phyloP scores from a whole-genome alignment of 2,113 vertebrate species.

The Cyanoderma ruficeps region DNA sequence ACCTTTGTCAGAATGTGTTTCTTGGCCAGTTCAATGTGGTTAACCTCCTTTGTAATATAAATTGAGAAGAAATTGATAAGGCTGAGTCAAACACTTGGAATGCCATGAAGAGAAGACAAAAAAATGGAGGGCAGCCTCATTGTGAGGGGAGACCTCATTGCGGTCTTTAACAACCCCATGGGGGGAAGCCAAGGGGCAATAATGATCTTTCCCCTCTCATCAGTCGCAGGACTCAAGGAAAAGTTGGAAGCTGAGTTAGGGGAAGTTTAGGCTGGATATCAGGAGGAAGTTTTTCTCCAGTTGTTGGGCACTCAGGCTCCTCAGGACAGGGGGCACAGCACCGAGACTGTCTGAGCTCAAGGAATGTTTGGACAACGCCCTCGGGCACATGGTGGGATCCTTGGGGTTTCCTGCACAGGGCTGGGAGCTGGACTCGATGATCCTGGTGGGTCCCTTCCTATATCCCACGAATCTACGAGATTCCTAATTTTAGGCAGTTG shows the following conservation, averaged over 20 bases:
- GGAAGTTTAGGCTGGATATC: not conserved
- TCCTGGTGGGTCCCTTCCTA: too few relatives aligned
- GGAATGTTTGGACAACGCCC: not conserved
- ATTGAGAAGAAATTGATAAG: accelerated
- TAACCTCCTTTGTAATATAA: not conserved
- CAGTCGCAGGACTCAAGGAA: not conserved
- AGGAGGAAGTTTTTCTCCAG: not conserved
- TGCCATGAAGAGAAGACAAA: too few relatives aligned
- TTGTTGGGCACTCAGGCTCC: not conserved
- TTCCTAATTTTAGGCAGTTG: accelerated
- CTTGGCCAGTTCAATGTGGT: not conserved
- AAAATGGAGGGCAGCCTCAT: not conserved
- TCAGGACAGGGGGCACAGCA: not conserved
- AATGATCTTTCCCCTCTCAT: not conserved
- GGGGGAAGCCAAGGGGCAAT: not conserved
- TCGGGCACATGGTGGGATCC: accelerated
- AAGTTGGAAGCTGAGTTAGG: not conserved
- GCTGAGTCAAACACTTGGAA: too few relatives aligned
- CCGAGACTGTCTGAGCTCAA: not conserved
- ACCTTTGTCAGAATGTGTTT: not conserved
- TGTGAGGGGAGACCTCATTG: not conserved
- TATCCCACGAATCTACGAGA: accelerated
- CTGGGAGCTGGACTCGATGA: not conserved
- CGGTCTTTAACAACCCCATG: not conserved
- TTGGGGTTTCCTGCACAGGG: not conserved